Conservation (phyloP, 2,797 vertebrate species). For the Coracias cyanogaster region DNA sequence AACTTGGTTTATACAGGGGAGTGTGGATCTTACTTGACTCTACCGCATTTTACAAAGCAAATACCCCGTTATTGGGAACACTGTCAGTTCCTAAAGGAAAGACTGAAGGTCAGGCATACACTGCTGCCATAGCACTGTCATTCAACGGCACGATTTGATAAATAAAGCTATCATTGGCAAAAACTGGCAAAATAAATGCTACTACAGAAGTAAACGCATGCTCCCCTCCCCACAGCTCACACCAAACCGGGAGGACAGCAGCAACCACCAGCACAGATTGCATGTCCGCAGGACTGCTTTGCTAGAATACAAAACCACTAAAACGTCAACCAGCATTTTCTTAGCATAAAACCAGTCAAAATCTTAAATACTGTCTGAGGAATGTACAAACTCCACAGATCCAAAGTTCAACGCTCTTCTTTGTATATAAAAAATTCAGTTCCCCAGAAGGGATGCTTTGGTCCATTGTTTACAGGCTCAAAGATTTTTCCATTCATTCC, state of each 20-base stretch:
- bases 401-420: not conserved
- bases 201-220: not conserved
- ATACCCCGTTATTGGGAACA: not conserved
- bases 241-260: not conserved
- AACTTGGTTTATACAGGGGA: not conserved
- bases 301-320: not conserved
- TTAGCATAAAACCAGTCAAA: not conserved
- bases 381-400: not conserved
- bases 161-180: not conserved
- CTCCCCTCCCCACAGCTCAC: not conserved
- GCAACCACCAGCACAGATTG: not conserved
- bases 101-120: not conserved
- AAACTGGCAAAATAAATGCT: not conserved
- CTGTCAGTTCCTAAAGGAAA: not conserved
- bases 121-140: not conserved
- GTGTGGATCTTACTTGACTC: not conserved
- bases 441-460: conserved; percentile 36
- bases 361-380: not conserved
- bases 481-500: conserved; percentile 23
- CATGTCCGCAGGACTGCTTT: rapidly evolving
- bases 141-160: not conserved
- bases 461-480: conserved; percentile 21
- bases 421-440: not conserved
- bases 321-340: not conserved
- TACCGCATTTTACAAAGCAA: not conserved